A percentile compares a stretch with the other conserved stretches of the same genome.
Conservation (phyloP, 2,797 vertebrate genomes). For the Cetoscarus ocellatus region DNA sequence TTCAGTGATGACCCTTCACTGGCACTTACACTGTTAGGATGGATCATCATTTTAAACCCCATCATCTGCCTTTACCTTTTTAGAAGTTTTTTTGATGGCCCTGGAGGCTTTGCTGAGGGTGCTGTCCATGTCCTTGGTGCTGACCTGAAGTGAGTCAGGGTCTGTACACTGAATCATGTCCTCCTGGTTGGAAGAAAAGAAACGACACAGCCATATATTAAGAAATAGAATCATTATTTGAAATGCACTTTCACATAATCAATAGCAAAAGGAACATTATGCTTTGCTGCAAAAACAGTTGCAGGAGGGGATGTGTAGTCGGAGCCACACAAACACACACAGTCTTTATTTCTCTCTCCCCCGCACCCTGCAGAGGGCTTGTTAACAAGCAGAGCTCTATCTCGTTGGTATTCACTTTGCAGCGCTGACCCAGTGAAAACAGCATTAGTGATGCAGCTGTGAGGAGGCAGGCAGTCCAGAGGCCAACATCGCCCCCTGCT, state of each 20-base stretch:
- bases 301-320: conserved; percentile 22
- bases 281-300: conserved; percentile 51
- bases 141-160: conserved; percentile 95
- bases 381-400: conserved; percentile 61
- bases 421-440: conserved; percentile 64
- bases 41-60: background rate
- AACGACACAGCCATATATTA: conserved; percentile 28
- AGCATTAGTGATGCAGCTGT: conserved; percentile 66
- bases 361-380: conserved; percentile 45
- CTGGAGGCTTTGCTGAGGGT: conserved; percentile 97
- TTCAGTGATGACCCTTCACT: too few species aligned
- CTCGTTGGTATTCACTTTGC: conserved; percentile 74
- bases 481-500: conserved; percentile 77
- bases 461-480: conserved; percentile 31
- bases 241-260: conserved; percentile 24
- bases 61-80: conserved; percentile 87
- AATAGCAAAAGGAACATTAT: conserved; percentile 32
- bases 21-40: too few species aligned
- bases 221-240: conserved; percentile 17
- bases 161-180: conserved; percentile 94
- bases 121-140: conserved; percentile 99
- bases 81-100: conserved; percentile 98
- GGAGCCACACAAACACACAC: conserved; percentile 20
- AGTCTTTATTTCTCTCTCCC: conserved; percentile 36
- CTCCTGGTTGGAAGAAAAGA: conserved; percentile 84